phyloP scores from a whole-genome alignment of 2,113 vertebrate species.

The Haliaeetus leucogaster region DNA sequence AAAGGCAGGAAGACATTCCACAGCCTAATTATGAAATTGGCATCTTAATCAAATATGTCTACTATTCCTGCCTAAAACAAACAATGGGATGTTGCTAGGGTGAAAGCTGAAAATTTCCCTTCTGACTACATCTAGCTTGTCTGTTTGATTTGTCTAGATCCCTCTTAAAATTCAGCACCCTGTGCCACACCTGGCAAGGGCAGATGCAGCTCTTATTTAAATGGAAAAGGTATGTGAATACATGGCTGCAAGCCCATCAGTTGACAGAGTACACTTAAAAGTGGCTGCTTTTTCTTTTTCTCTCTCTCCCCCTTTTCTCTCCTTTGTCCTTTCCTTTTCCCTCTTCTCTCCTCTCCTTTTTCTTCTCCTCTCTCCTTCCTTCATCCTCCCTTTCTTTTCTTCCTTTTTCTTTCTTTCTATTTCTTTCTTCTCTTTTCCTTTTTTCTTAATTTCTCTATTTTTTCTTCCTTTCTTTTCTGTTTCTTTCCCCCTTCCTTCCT shows the following conservation, averaged over 20 bases:
- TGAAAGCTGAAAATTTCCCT: not conserved
- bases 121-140: not conserved
- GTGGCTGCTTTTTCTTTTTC: accelerated
- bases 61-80: not conserved
- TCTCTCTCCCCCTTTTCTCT: too few relatives aligned
- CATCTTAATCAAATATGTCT: not conserved
- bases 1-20: not conserved
- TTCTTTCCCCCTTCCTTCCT: not conserved
- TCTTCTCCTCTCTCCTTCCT: not conserved
- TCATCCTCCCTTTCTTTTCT: accelerated
- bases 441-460: not conserved
- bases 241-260: not conserved
- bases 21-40: not conserved
- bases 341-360: too few relatives aligned
- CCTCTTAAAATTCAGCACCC: not conserved
- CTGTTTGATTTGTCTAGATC: not conserved
- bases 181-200: not conserved
- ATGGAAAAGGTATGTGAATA: not conserved
- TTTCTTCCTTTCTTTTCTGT: not conserved
- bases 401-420: not conserved
- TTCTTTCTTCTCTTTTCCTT: not conserved
- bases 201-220: not conserved
- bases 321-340: too few relatives aligned
- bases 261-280: not conserved
- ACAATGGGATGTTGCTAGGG: not conserved